A percentile compares a stretch with the other conserved stretches of the same genome.
These are phyloP conservation scores for Dreissena rostriformis DNA, from an alignment of 1,140 invertebrate genomes.

Conservation along the genomic window DNA sequence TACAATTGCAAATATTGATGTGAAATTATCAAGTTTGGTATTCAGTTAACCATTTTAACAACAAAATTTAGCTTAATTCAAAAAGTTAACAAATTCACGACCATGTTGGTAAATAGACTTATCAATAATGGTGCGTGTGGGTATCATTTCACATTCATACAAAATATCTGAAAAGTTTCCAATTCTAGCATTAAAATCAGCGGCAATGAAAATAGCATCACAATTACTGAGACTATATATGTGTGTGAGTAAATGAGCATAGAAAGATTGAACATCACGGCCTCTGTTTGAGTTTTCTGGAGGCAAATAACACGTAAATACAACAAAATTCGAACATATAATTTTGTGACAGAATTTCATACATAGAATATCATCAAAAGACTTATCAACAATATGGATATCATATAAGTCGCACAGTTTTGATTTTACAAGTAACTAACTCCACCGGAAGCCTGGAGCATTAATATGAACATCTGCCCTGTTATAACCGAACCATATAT, in stretches of 20 bases:
- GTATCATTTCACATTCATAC: background rate
- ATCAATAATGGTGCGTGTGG: background rate
- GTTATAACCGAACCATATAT: slow-evolving; percentile 19
- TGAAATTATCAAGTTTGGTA: too few species aligned
- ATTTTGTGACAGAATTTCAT: slow-evolving; percentile 10
- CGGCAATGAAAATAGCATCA: slow-evolving; percentile 24
- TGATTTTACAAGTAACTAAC: slow-evolving; percentile 43
- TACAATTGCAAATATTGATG: too few species aligned
- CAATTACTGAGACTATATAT: background rate
- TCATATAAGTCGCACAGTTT: slow-evolving; percentile 16
- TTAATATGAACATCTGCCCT: slow-evolving; percentile 34
- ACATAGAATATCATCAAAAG: too few species aligned
- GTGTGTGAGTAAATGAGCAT: slow-evolving; percentile 24
- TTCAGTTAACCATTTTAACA: too few species aligned
- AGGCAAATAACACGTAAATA: slow-evolving; percentile 40
- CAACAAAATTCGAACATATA: slow-evolving; percentile 24
- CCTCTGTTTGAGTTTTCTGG: too few species aligned
- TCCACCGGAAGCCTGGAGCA: slow-evolving; percentile 49
- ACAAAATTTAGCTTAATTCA: too few species aligned
- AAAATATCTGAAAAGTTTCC: background rate
- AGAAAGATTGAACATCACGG: slow-evolving; percentile 32
- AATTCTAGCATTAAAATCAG: slow-evolving; percentile 34
- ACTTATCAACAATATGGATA: slow-evolving; percentile 31
- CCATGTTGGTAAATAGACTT: too few species aligned
- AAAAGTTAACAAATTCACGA: too few species aligned